Conservation (phyloP, 2,797 vertebrate species). For the Epinephelus awoara region DNA sequence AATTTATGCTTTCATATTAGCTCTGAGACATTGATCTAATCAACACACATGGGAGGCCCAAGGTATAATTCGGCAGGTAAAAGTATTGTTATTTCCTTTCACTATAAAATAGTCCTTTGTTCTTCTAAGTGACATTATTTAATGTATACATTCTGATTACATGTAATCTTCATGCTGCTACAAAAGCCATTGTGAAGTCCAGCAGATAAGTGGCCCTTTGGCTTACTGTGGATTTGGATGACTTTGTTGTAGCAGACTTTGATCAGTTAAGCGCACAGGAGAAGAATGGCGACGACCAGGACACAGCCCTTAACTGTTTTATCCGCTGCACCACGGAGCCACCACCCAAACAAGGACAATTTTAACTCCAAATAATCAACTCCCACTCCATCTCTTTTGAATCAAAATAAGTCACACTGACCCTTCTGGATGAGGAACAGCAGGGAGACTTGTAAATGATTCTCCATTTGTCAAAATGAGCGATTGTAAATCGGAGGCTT, state of each 20-base stretch:
- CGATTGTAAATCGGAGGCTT: constrained; percentile 60
- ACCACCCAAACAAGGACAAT: constrained; percentile 7
- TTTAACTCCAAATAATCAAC: constrained; percentile 8
- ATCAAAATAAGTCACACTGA: constrained; percentile 29
- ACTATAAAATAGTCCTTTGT: too few relatives aligned
- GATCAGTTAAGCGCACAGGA: not conserved
- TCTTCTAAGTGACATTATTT: too few relatives aligned
- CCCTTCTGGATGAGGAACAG: constrained; percentile 33
- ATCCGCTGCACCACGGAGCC: constrained; percentile 7
- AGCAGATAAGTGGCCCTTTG: not conserved
- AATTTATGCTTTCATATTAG: too few relatives aligned
- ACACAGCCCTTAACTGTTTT: constrained; percentile 17
- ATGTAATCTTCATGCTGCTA: not conserved
- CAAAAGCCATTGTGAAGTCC: not conserved
- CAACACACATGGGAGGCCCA: too few relatives aligned
- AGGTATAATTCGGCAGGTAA: too few relatives aligned
- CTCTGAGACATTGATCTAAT: too few relatives aligned
- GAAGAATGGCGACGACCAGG: not conserved
- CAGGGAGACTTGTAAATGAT: constrained; percentile 56
- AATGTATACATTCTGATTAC: not conserved
- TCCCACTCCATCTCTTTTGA: constrained; percentile 16
- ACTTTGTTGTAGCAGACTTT: not conserved
- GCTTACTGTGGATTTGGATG: not conserved
- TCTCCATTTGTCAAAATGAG: constrained; percentile 69
- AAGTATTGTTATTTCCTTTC: too few relatives aligned